A percentile compares a stretch with the other conserved stretches of the same genome.
phyloP scores from a whole-genome alignment of 2,113 vertebrate species.

The Noctilio leporinus region DNA sequence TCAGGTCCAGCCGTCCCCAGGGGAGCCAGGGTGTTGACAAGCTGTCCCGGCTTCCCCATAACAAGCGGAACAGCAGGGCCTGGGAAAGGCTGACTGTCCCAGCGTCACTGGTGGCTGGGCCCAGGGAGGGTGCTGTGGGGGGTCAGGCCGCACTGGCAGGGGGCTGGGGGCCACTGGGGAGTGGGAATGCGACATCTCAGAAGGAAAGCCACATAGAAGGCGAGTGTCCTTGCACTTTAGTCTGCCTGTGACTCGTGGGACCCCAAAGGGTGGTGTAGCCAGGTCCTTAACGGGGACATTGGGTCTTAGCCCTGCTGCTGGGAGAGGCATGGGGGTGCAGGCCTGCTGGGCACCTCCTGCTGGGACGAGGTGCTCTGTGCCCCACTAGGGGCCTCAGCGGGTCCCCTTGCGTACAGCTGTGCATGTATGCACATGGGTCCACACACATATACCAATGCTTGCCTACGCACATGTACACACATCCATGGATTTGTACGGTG shows the following conservation, averaged over 20 bases:
- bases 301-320: accelerated
- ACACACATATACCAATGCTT: no score
- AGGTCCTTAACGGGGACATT: accelerated
- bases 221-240: accelerated
- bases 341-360: neutral
- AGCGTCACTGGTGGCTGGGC: neutral
- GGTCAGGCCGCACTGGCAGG: neutral
- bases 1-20: neutral
- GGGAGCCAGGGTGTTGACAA: accelerated
- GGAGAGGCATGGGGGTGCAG: accelerated
- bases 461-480: accelerated
- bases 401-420: neutral
- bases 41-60: neutral
- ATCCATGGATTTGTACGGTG: no score
- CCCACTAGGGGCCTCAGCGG: neutral
- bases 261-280: neutral
- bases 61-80: no score
- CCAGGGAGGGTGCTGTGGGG: accelerated
- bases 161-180: neutral
- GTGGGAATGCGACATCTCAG: accelerated
- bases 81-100: neutral
- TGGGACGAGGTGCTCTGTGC: accelerated
- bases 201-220: neutral
- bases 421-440: neutral
- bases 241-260: accelerated